A percentile compares a stretch with the other conserved stretches of the same genome.
These are phyloP conservation scores for Oikopleura dioica DNA, from an alignment of 23 tunicate genomes.

Conservation along the genomic window DNA sequence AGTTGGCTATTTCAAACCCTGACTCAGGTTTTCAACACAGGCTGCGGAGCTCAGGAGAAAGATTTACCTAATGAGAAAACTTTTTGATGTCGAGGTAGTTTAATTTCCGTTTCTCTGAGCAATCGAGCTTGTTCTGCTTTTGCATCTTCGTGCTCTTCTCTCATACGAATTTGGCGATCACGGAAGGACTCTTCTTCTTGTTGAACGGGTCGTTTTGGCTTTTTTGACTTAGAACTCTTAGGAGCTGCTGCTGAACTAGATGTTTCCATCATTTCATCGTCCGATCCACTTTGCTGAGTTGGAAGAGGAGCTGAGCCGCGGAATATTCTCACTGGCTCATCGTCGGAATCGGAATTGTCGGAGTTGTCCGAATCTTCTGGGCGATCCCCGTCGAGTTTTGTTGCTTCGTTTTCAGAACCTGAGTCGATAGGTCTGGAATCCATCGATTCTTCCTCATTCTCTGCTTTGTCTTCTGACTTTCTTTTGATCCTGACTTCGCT, in stretches of 20 bases:
- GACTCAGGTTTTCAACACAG: too few species aligned
- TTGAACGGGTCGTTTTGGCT: neutral
- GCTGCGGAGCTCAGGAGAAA: too few species aligned
- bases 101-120: neutral
- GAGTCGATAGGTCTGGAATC: too few species aligned
- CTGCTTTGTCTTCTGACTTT: too few species aligned
- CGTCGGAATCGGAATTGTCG: neutral
- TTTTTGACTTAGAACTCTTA: neutral
- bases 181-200: neutral
- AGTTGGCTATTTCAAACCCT: too few species aligned
- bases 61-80: neutral
- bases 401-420: too few species aligned
- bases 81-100: neutral
- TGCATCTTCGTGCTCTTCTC: neutral
- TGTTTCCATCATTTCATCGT: neutral
- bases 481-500: too few species aligned
- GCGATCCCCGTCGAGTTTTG: too few species aligned
- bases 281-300: neutral
- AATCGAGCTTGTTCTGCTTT: slow-evolving; percentile 3
- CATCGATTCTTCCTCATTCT: too few species aligned
- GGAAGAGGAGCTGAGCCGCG: neutral
- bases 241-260: neutral
- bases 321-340: neutral
- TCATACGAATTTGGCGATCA: neutral
- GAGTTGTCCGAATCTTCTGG: too few species aligned